These are phyloP conservation scores for Steinernema feltiae DNA, from an alignment of 1,140 invertebrate species.

Conservation along the genomic window DNA sequence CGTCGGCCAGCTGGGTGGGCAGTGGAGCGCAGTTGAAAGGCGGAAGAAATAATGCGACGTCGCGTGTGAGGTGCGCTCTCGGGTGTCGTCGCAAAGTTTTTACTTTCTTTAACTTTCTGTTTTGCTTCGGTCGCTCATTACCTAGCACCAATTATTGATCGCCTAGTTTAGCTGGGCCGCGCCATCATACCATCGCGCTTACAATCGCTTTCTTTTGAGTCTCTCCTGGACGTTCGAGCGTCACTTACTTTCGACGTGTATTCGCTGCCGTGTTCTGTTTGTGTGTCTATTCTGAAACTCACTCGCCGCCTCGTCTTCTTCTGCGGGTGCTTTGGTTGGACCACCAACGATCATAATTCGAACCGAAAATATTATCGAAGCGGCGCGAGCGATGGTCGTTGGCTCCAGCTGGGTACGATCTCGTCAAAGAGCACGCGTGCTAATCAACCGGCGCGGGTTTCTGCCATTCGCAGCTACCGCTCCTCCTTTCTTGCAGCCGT, in stretches of 20 bases:
- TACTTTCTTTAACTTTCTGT: not conserved
- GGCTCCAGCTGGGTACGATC: not conserved
- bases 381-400: not conserved
- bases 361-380: not conserved
- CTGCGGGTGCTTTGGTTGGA: no score
- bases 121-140: not conserved
- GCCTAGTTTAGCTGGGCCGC: conserved; percentile 4
- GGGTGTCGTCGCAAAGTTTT: not conserved
- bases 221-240: no score
- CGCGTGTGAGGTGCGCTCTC: not conserved
- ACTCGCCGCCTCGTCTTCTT: not conserved
- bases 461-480: not conserved
- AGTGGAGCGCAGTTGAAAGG: not conserved
- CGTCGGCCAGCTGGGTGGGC: conserved; percentile 14
- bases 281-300: not conserved
- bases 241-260: no score
- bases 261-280: no score
- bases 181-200: no score
- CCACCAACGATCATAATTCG: not conserved
- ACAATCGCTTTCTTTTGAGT: no score
- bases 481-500: conserved; percentile 2
- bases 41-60: not conserved
- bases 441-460: not conserved
- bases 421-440: not conserved
- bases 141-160: not conserved